Conservation (phyloP, 2,113 vertebrate species). For the Boulengeromyrus knoepffleri region DNA sequence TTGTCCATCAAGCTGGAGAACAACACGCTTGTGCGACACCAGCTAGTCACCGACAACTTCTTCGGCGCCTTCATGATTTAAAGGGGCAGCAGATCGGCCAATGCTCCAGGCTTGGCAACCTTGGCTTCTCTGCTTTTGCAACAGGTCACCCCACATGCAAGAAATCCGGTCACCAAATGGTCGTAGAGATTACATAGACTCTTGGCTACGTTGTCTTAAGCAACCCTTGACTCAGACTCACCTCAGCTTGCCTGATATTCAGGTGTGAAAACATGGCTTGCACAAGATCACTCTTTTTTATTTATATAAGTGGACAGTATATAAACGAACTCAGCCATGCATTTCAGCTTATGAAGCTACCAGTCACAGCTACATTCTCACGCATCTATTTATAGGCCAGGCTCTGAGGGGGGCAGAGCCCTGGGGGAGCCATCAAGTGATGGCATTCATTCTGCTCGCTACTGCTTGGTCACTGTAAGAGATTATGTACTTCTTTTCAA, state of each 20-base stretch:
- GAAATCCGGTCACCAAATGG: not conserved
- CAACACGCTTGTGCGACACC: not conserved
- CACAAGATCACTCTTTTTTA: not conserved
- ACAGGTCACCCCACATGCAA: not conserved
- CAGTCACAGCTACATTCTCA: not conserved
- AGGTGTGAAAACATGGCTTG: slow-evolving; percentile 17
- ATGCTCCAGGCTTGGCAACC: not conserved
- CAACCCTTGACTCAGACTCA: not conserved
- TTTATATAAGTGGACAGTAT: not conserved
- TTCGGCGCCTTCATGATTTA: slow-evolving; percentile 59
- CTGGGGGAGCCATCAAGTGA: not conserved
- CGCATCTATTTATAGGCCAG: not conserved
- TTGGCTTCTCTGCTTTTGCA: not conserved
- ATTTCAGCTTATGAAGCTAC: not conserved
- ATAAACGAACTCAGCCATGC: not conserved
- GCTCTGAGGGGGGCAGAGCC: too few species aligned
- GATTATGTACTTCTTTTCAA: not conserved
- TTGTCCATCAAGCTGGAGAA: slow-evolving; percentile 45
- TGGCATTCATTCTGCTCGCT: not conserved
- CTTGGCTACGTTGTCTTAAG: not conserved
- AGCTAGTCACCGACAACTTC: slow-evolving; percentile 36
- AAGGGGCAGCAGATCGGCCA: not conserved
- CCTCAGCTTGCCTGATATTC: slow-evolving; percentile 49
- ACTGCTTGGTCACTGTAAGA: not conserved
- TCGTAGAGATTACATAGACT: not conserved